phyloP scores from a whole-genome alignment of 2,888 invertebrate genomes.

The Eudemis profundana region DNA sequence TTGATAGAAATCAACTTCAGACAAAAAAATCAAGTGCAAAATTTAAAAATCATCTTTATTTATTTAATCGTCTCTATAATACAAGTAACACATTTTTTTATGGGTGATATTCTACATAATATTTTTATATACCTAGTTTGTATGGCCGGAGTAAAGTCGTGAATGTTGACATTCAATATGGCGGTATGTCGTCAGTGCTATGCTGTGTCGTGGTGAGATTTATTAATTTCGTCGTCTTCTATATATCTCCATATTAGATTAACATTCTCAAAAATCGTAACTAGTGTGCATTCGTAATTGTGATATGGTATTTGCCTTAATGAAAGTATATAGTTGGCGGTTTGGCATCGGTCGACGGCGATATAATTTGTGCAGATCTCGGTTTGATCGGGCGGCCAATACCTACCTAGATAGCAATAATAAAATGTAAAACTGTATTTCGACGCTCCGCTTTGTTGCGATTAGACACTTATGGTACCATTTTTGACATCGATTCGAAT shows the following conservation, averaged over 20 bases:
- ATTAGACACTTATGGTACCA: conserved; percentile 50
- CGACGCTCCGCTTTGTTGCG: conserved; percentile 61
- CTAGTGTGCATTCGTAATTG: conserved; percentile 50
- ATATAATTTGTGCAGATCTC: conserved; percentile 69
- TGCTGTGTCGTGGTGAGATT: conserved; percentile 98
- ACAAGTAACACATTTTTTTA: conserved; percentile 53
- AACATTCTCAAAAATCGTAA: conserved; percentile 54
- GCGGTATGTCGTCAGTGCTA: conserved; percentile 98
- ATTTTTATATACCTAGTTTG: conserved; percentile 54
- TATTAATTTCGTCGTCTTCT: conserved; percentile 72
- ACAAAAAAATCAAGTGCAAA: conserved; percentile 78
- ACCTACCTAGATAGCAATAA: conserved; percentile 70
- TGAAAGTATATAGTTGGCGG: conserved; percentile 50
- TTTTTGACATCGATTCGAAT: conserved; percentile 21
- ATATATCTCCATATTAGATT: conserved; percentile 61
- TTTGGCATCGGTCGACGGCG: conserved; percentile 58
- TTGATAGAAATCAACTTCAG: conserved; percentile 68
- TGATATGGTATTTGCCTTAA: conserved; percentile 56
- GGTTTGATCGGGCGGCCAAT: conserved; percentile 69
- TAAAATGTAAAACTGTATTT: conserved; percentile 67
- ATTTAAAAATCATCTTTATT: conserved; percentile 69
- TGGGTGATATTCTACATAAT: conserved; percentile 50
- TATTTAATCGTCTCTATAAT: conserved; percentile 47
- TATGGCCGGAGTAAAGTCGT: conserved; percentile 73
- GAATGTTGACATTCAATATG: conserved; percentile 94